Evolutionary conservation across 2,113 vertebrate genomes (phyloP).

Genomic region (Syngnathus scovelli): DNA sequence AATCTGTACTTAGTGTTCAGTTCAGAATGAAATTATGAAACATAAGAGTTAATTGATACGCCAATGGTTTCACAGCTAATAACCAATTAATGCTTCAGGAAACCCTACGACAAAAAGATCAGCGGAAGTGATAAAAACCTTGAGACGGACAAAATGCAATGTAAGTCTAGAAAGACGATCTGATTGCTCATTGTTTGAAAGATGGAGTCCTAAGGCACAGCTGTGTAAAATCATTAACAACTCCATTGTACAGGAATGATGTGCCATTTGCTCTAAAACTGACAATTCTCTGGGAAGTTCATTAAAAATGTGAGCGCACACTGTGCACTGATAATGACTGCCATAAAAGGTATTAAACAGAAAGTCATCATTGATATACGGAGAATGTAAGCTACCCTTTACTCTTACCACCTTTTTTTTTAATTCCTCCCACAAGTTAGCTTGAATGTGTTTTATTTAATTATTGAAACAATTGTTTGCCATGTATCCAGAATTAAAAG

Average conservation of each 20-base stretch:
- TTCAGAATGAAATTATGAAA: constrained; percentile 2
- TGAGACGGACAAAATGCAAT: constrained; percentile 4
- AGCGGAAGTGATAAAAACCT: constrained; percentile 16
- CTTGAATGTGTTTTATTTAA: background rate
- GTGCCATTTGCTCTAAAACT: constrained; percentile 7
- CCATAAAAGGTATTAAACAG: constrained; percentile 30
- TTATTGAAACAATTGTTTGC: background rate
- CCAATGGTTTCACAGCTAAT: constrained; percentile 21
- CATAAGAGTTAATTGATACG: background rate
- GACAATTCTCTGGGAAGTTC: constrained; percentile 26
- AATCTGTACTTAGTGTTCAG: background rate
- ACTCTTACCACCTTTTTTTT: no score
- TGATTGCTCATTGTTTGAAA: constrained; percentile 31
- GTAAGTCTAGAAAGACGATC: constrained; percentile 21
- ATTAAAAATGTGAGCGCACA: constrained; percentile 35
- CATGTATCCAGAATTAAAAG: background rate
- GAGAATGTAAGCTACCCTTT: constrained; percentile 4
- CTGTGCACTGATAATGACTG: constrained; percentile 15
- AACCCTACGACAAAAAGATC: constrained; percentile 24
- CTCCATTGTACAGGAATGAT: constrained; percentile 12
- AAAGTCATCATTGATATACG: constrained; percentile 17
- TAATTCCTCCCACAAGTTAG: background rate
- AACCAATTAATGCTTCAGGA: constrained; percentile 18
- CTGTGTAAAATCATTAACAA: constrained; percentile 43
- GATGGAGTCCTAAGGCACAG: constrained; percentile 36